phyloP scores from a whole-genome alignment of 2,797 vertebrate species.

The Tinamus major region DNA sequence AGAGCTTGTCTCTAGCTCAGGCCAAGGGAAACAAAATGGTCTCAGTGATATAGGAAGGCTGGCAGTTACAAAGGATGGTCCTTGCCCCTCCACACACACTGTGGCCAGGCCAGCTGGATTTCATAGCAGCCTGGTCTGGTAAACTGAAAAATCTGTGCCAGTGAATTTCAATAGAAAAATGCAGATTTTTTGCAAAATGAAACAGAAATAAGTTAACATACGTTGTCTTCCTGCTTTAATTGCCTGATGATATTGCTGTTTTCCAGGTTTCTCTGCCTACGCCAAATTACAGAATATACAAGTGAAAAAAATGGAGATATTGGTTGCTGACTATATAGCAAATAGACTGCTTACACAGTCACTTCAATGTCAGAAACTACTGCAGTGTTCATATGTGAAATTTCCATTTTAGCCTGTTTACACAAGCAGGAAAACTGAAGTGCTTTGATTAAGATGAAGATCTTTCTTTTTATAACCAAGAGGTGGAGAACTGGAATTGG shows the following conservation, averaged over 20 bases:
- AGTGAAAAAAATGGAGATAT: neutral
- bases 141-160: neutral
- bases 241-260: neutral
- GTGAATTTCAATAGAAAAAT: neutral
- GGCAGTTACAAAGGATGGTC: neutral
- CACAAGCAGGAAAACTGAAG: neutral
- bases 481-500: neutral
- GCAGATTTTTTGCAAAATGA: neutral
- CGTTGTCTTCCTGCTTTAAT: neutral
- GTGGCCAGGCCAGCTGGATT: neutral
- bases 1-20: neutral
- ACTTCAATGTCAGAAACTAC: neutral
- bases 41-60: neutral
- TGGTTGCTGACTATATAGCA: neutral
- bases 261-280: neutral
- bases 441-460: neutral
- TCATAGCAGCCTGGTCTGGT: neutral
- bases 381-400: neutral
- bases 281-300: neutral
- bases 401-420: neutral
- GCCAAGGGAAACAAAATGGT: neutral
- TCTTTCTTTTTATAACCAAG: neutral
- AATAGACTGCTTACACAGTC: neutral
- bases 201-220: neutral
- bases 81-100: neutral